Evolutionary conservation across 2,888 invertebrate species (phyloP), one percentile per base, ranked within the genome.

Genomic region (Drosophila trichaetosa): DNA sequence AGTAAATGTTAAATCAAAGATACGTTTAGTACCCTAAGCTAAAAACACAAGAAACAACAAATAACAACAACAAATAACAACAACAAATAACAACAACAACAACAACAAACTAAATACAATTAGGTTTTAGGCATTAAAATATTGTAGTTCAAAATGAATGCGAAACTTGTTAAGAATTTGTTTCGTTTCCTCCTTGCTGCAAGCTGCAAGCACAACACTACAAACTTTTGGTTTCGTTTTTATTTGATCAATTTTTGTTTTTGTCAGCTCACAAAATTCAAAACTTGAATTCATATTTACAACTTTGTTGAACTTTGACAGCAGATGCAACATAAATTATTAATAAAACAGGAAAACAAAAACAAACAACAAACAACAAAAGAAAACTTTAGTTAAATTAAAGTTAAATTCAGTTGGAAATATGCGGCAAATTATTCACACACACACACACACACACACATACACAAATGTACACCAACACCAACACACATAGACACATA

Each of bases 1-100:
- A 88, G 71, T 83, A 86, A 86, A 76, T 84, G 76, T 83, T 83
- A 84, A 76, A 84, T 87, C 88, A 83, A 83, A 87, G 88, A 84
- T 80, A 83, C 79, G 69, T 88, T 57, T 79, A 79, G 74, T 64
- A 48, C 4, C n/a, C 10, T 79, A 77, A 79, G 79, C 58, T 52
- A 64, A 24, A 31, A 46, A 51, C 24, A 74, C 33, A 8, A 38
- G 40, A 51, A 71, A 60, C 56, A 64, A 40, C 34, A 63, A 64
- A n/a, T 10, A 54, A 29, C 29, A 29, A 51, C 56, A 64, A 40
- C 34, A 63, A 64, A 24, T 0, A 29, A 29, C 29, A 31, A 33
- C 33, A 33, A 33, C 4, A 10, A 10, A 31, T 2, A 31, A 31
- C 31, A 31, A 7, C 1, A 62, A 67, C 29, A 70, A 54, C 38